These are phyloP conservation scores for Dryadula phaetusa DNA, from an alignment of 2,888 invertebrate species.

Conservation along the genomic window DNA sequence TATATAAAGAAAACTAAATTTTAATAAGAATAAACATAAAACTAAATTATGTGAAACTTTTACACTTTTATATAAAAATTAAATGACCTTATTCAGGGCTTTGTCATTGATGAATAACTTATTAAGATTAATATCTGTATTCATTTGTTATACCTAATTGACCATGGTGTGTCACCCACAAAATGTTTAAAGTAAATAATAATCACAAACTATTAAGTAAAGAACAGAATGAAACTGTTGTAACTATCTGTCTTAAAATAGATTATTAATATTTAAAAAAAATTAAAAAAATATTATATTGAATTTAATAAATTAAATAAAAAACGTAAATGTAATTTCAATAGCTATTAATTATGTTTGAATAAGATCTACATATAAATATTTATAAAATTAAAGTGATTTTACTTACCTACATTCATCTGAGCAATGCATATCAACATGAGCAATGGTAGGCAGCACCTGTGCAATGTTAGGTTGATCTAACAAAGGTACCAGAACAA, in stretches of 20 bases:
- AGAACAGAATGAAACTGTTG: too few relatives aligned
- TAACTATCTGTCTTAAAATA: too few relatives aligned
- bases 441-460: conserved; percentile 58
- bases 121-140: conserved; percentile 13
- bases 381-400: conserved; percentile 5
- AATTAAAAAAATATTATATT: too few relatives aligned
- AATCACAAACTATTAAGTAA: conserved; percentile 1
- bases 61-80: background rate
- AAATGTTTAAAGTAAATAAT: background rate
- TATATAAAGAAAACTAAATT: too few relatives aligned
- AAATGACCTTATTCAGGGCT: background rate
- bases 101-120: conserved; percentile 13
- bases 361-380: background rate
- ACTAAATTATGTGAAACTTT: background rate
- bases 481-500: conserved; percentile 89
- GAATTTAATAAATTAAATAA: too few relatives aligned
- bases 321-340: too few relatives aligned
- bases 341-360: too few relatives aligned
- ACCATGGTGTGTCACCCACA: background rate
- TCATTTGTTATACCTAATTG: conserved; percentile 15
- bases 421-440: conserved; percentile 80
- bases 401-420: conserved; percentile 86
- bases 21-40: background rate
- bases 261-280: too few relatives aligned
- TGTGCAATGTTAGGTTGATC: conserved; percentile 87